phyloP scores from a whole-genome alignment of 2,888 invertebrate species.

The Diaperis boleti region DNA sequence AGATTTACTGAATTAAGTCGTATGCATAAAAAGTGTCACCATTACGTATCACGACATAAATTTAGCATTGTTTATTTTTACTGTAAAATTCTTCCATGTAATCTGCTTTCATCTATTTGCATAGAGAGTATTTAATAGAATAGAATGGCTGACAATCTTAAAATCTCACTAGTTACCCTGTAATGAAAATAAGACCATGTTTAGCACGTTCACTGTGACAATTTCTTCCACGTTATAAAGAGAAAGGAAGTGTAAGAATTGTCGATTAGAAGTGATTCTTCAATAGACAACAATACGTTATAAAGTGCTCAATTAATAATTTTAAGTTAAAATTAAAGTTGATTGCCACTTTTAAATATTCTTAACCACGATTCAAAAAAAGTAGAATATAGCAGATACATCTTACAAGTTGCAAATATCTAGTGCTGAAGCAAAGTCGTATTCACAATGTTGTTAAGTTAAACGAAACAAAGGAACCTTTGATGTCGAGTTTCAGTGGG shows the following conservation, averaged over 20 bases:
- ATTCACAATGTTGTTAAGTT: no score
- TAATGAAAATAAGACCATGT: slow-evolving; percentile 39
- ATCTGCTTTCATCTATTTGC: slow-evolving; percentile 41
- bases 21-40: neutral
- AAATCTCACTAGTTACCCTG: slow-evolving; percentile 39
- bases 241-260: no score
- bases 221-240: no score
- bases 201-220: slow-evolving; percentile 18
- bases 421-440: no score
- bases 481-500: neutral
- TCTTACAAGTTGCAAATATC: no score
- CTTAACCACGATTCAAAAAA: no score
- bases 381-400: no score
- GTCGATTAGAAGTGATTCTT: neutral
- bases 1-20: slow-evolving; percentile 1
- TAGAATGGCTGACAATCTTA: slow-evolving; percentile 41
- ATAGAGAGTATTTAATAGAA: slow-evolving; percentile 43
- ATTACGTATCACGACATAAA: neutral
- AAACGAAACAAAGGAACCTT: neutral
- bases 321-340: no score
- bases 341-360: no score
- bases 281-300: neutral
- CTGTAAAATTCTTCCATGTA: slow-evolving; percentile 16
- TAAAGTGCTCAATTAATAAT: neutral
- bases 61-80: slow-evolving; percentile 4